Conservation (phyloP, 2,113 vertebrate genomes). For the Raja brachyura region DNA sequence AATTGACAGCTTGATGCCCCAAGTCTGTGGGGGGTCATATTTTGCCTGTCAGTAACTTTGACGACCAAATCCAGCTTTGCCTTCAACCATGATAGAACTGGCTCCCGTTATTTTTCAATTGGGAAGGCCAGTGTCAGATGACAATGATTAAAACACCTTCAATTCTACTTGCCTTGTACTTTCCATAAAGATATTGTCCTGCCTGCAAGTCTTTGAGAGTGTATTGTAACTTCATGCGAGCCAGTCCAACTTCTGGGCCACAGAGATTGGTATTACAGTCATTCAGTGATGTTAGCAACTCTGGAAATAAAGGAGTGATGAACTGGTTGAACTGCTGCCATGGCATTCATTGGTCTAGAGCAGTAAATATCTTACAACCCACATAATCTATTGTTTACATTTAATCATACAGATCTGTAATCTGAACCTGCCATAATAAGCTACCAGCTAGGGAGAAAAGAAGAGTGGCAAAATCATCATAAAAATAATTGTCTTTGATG, state of each 20-base stretch:
- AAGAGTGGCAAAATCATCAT: neutral
- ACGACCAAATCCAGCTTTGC: neutral
- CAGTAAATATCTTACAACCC: neutral
- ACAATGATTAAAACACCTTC: neutral
- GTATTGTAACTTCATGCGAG: neutral
- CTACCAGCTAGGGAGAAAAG: neutral
- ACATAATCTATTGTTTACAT: neutral
- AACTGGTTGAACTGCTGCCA: neutral
- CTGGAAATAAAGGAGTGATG: neutral
- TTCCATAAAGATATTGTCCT: neutral
- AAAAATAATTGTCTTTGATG: neutral
- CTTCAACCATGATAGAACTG: too few species aligned
- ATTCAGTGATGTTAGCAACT: neutral
- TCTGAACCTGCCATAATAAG: neutral
- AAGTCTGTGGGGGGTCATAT: neutral
- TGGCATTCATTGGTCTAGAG: too few species aligned
- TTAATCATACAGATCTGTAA: neutral
- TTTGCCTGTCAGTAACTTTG: neutral
- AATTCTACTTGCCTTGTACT: neutral
- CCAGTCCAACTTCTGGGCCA: neutral
- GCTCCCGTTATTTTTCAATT: neutral
- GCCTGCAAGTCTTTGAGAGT: neutral
- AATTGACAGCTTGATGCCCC: neutral
- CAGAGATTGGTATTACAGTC: neutral
- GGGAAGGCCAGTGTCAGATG: neutral